Base-by-base conservation (phyloP, 2,113 vertebrate species). In the Butorides virescens region DNA sequence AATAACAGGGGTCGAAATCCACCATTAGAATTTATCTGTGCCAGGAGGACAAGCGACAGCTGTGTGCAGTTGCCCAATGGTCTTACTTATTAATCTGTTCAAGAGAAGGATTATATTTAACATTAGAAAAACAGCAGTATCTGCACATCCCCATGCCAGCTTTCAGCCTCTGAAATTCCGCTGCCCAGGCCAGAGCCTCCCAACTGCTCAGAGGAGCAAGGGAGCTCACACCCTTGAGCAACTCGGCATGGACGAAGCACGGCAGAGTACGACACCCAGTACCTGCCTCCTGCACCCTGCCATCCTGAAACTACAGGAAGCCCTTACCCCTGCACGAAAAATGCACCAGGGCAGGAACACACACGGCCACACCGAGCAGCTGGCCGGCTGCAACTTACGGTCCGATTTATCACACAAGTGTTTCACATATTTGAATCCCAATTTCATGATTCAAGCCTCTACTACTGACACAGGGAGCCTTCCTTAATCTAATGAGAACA, bases 161-260 rank as follows among this genome's bases (percentile, higher is more conserved):
- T 39, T n/a, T 20, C 39, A 92, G 37, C 21, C 63, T 37, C 72
- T 25, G 44, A 50, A 72, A 74, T 16, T 39, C 56, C 52, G 29
- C 6, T 16, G 46, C 93, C 61, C 18, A 4, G 36, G 36, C 21
- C 27, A 25, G 39, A 71, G 72, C 42, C 47, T 26, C 61, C 11
- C 6, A 5, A 5, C 34, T 32, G 37, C 27, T 19, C 39, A 4
- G 42, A 44, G 50, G 15, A 67, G 20, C 15, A 18, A 23, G 15
- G 17, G 34, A 70, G 59, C 59, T 82, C 53, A 4, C 3, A 32
- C 30, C 34, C 78, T 58, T 6, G 19, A 56, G 78, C 30, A 65
- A 20, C 63, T 27, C n/a, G 1, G n/a, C 42, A n/a, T 0, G 32
- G 78, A 15, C 4, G 6, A 36, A 47, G 46, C 49, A 44, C 53